Evolutionary conservation across 2,888 invertebrate genomes (phyloP).

Genomic region (Antitype chi): DNA sequence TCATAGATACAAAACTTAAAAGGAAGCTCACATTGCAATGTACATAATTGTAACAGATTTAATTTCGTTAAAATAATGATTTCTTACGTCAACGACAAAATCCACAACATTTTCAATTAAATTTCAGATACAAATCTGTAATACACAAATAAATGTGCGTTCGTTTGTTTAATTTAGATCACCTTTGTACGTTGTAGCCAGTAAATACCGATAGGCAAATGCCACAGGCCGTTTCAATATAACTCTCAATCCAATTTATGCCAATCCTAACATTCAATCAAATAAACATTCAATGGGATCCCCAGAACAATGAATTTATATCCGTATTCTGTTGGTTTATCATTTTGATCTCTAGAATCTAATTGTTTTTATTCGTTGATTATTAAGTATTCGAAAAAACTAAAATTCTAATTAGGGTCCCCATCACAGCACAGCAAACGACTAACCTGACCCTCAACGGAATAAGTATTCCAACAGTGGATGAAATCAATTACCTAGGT

Average conservation of each 20-base stretch:
- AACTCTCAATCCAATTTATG: slow-evolving; percentile 62
- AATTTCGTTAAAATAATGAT: slow-evolving; percentile 2
- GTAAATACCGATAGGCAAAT: slow-evolving; percentile 49
- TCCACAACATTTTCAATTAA: slow-evolving; percentile 25
- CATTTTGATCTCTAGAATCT: slow-evolving; percentile 1
- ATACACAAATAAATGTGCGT: slow-evolving; percentile 29
- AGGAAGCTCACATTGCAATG: background rate
- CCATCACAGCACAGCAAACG: too few relatives aligned
- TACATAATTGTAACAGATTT: background rate
- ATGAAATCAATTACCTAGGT: too few relatives aligned
- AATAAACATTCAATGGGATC: slow-evolving; percentile 37
- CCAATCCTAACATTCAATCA: slow-evolving; percentile 53
- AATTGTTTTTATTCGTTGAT: background rate
- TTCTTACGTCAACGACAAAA: slow-evolving; percentile 7
- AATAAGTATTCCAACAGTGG: too few relatives aligned
- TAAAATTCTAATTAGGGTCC: too few relatives aligned
- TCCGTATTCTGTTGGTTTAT: slow-evolving; percentile 44
- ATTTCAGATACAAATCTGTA: slow-evolving; percentile 21
- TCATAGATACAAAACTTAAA: background rate
- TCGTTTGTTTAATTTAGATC: slow-evolving; percentile 43
- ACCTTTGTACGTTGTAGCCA: slow-evolving; percentile 28
- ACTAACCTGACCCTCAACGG: too few relatives aligned
- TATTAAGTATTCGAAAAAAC: background rate
- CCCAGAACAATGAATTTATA: slow-evolving; percentile 44
- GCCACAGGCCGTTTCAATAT: slow-evolving; percentile 52